phyloP scores from a whole-genome alignment of 2,113 vertebrate genomes.

The Brachyhypopomus gauderio region DNA sequence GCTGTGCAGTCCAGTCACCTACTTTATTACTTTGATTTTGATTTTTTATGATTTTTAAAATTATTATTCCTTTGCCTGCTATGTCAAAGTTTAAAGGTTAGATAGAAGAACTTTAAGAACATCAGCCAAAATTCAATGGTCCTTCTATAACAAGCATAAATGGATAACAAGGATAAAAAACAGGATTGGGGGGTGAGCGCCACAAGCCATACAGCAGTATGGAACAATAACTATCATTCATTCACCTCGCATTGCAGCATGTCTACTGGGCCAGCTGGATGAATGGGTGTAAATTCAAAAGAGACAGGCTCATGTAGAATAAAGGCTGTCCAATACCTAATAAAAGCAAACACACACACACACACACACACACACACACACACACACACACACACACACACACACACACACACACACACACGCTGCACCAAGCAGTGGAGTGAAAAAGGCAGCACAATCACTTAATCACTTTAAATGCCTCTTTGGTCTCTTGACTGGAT shows the following conservation, averaged over 20 bases:
- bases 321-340: background rate
- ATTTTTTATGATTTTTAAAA: no score
- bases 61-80: background rate
- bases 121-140: background rate
- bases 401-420: constrained; percentile 11
- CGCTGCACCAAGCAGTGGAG: background rate
- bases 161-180: no score
- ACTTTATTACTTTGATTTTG: no score
- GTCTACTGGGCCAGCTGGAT: background rate
- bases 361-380: constrained; percentile 6
- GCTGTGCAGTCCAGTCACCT: background rate
- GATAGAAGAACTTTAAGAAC: background rate
- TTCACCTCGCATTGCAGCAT: background rate
- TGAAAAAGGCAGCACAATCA: constrained; percentile 11
- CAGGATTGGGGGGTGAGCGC: background rate
- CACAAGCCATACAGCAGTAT: background rate
- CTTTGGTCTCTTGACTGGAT: background rate
- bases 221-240: background rate
- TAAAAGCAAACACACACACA: constrained; percentile 19
- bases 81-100: background rate
- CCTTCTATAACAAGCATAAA: background rate
- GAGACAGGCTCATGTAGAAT: background rate
- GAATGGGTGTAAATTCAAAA: background rate
- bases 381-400: constrained; percentile 7
- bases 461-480: constrained; percentile 29